Base-by-base conservation (phyloP, 2,113 vertebrate species). In the Catharus minimus region DNA sequence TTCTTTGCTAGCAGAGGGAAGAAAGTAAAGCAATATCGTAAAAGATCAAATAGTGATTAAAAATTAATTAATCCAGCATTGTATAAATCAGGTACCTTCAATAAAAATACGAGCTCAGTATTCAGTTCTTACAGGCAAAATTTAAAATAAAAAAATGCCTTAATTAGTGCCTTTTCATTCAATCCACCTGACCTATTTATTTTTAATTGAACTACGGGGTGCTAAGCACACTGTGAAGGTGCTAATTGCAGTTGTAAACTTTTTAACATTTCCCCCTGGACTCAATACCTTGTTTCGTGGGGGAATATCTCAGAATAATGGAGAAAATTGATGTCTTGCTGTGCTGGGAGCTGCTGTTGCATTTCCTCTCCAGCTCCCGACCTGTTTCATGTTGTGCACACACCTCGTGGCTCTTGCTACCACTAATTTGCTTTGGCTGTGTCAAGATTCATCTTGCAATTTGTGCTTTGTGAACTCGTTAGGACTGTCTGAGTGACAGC, bases 21-120 rank as follows among this genome's bases (percentile, higher is more conserved):
- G 75, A 95, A 92, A 95, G 85, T 43, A 87, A 96, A 88, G 85
- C 75, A 91, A 81, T 95, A 97, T 90, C 32, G 2, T 94, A 56
- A 95, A 94, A 95, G 89, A 97, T 96, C 94, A 97, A 96, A 95
- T 82, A 90, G 67, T 82, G 84, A 94, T 95, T 96, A 82, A 86
- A 92, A 96, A 96, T 91, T 85, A 94, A 96, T 97, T 92, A 96
- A 95, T 95, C 77, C 76, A 73, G 86, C 91, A 15, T 86, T 74
- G 61, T 83, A 91, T 88, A 90, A 92, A 86, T 83, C 76, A 95
- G 84, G 56, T 82, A 83, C 46, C 62, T 69, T 71, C 82, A 79
- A 81, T 80, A 91, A 90, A 95, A 67, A 78, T 12, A 71, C 68
- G 33, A 39, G 64, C 81, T 89, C 65, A 28, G 24, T 75, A 30